Evolutionary conservation across 2,113 vertebrate genomes (phyloP), one percentile per base, ranked within the genome.

Genomic region (Regulus satrapa): DNA sequence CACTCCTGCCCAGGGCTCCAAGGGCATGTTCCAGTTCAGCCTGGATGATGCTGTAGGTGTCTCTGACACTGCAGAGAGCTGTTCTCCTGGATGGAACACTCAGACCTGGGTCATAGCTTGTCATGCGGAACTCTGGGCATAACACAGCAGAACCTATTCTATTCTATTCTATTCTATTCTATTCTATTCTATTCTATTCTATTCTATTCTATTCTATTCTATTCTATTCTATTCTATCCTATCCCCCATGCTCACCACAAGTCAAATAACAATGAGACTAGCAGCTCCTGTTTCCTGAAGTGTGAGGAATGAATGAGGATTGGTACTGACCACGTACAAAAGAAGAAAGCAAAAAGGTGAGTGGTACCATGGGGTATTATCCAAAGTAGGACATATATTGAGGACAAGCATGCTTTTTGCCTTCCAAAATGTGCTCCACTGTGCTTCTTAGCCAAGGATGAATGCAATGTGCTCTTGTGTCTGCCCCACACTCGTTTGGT

Each of bases 351-450:
- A 38, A 90, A 52, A 31, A 68, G 13, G 18, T 64, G 12, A 32
- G 26, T 82, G 32, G 34, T 55, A 49, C 20, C 6, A 2, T 32
- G 25, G 20, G 16, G n/a, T 61, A 18, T 59, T 54, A 49, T 34
- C 40, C 23, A 45, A 75, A 49, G 21, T 14, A 54, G 34, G 13
- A 28, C 13, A 54, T 15, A 6, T 26, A 62, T 38, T 0, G 0
- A 90, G 41, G 41, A 64, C 19, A 51, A 76, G 11, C 26, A 41
- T 12, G 28, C 10, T 76, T 62, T 74, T 51, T 76, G 24, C n/a
- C 34, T 76, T 63, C 32, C 31, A 26, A 48, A 67, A 26, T 43
- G 43, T 76, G 18, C 31, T 67, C 43, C 2, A 5, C n/a, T 67
- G n/a, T 67, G 52, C 63, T 73, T 38, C 32, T 55, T 68, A 54